Conservation (phyloP, 2,888 invertebrate species). For the Clepsis dumicolana region DNA sequence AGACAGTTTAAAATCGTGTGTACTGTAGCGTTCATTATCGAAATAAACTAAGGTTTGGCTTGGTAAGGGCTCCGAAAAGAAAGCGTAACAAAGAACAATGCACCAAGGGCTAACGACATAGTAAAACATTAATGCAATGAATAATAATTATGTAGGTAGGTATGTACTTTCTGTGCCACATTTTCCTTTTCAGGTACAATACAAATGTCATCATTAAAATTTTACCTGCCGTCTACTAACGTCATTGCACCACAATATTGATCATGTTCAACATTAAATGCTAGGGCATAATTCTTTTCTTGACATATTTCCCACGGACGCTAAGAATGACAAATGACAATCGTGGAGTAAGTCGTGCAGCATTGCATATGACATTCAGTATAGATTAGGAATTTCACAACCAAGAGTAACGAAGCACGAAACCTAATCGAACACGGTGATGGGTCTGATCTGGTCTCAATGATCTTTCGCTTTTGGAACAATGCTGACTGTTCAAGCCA, state of each 20-base stretch:
- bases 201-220: too few relatives aligned
- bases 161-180: too few relatives aligned
- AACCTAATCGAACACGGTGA: background rate
- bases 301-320: conserved; percentile 14
- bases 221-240: too few relatives aligned
- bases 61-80: too few relatives aligned
- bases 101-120: too few relatives aligned
- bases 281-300: background rate
- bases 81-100: too few relatives aligned
- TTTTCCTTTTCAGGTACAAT: too few relatives aligned
- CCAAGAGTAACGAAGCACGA: conserved; percentile 8
- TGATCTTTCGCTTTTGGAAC: background rate
- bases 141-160: too few relatives aligned
- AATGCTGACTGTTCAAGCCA: background rate
- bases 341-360: conserved; percentile 16
- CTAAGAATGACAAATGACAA: conserved; percentile 27
- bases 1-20: too few relatives aligned
- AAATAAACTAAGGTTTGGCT: too few relatives aligned
- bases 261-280: background rate
- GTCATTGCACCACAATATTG: background rate
- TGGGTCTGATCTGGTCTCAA: background rate
- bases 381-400: conserved; percentile 8
- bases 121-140: too few relatives aligned
- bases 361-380: background rate
- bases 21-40: too few relatives aligned